Evolutionary conservation across 2,888 invertebrate species (phyloP).

Genomic region (Hemistola chrysoprasaria): DNA sequence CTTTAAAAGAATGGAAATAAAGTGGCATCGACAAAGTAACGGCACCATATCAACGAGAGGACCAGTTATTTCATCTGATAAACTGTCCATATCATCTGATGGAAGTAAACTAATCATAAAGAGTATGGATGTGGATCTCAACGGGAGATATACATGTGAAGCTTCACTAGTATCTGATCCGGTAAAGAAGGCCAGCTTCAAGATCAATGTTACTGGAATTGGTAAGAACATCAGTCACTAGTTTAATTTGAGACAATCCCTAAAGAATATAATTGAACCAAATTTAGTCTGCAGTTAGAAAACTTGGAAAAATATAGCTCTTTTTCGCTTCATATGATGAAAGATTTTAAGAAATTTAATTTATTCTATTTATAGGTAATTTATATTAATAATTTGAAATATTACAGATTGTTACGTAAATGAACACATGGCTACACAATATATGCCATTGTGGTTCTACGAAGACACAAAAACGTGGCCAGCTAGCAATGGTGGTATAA

Average conservation of each 20-base stretch:
- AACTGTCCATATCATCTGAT: conserved; percentile 8
- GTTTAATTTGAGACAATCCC: too few species aligned
- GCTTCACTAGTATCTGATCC: conserved; percentile 8
- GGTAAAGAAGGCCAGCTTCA: conserved; percentile 4
- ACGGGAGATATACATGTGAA: conserved; percentile 26
- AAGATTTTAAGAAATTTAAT: too few species aligned
- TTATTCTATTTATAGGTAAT: conserved; percentile 1
- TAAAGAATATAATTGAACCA: too few species aligned
- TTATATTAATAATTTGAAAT: not conserved
- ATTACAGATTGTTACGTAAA: conserved; percentile 11
- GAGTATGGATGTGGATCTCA: conserved; percentile 12
- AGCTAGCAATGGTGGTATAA: conserved; percentile 2
- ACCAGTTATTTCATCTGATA: conserved; percentile 6
- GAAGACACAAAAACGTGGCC: not conserved
- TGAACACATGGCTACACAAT: not conserved
- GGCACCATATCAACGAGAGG: conserved; percentile 1
- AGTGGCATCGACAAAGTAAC: conserved; percentile 17
- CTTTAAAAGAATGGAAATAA: conserved; percentile 10
- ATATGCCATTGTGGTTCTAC: conserved; percentile 4
- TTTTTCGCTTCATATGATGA: too few species aligned
- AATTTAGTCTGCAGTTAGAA: too few species aligned
- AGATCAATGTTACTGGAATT: conserved; percentile 12
- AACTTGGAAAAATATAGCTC: too few species aligned
- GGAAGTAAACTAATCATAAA: conserved; percentile 18
- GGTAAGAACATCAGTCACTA: conserved; percentile 11